These are phyloP conservation scores for Pollimyrus isidori DNA, from an alignment of 2,113 vertebrate genomes.

Conservation along the genomic window DNA sequence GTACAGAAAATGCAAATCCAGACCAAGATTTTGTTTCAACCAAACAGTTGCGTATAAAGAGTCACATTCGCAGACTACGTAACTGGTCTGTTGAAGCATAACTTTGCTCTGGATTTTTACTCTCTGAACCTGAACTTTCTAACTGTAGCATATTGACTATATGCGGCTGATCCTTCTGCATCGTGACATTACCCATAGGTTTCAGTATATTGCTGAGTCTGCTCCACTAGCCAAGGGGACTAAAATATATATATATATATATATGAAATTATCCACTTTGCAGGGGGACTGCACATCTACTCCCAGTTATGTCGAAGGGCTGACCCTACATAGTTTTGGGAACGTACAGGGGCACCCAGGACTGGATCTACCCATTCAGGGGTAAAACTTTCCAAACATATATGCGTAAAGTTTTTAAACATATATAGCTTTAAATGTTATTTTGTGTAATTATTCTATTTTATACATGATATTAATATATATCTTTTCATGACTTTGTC, in stretches of 20 bases:
- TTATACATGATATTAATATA: not conserved
- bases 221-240: not conserved
- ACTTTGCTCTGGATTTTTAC: not conserved
- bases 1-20: not conserved
- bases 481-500: not conserved
- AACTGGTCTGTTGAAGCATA: not conserved
- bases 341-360: not conserved
- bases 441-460: not conserved
- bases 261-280: too few species aligned
- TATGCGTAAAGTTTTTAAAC: not conserved
- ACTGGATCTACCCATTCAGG: not conserved
- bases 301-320: not conserved
- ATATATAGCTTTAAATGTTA: not conserved
- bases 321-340: not conserved
- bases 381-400: not conserved
- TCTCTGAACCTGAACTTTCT: not conserved
- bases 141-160: not conserved
- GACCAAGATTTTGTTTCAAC: not conserved
- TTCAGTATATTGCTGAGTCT: not conserved
- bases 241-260: not conserved
- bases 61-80: not conserved
- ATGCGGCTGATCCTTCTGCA: not conserved
- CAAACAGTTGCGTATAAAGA: not conserved
- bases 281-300: not conserved
- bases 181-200: not conserved